These are phyloP conservation scores for Gephyroberyx darwinii DNA, from an alignment of 2,797 vertebrate genomes.

Conservation along the genomic window DNA sequence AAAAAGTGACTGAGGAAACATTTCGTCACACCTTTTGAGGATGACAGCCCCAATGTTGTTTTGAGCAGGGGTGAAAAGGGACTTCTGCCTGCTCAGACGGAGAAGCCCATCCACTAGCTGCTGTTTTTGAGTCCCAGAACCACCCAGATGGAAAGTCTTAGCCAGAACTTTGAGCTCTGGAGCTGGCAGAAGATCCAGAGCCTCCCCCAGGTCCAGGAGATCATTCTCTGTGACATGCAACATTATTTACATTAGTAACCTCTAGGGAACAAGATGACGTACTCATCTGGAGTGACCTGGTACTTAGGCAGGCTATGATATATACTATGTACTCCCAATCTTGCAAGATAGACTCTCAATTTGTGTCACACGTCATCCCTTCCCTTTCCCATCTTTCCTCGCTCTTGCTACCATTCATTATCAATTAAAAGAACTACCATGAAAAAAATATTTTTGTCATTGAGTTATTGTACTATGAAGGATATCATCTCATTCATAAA, in stretches of 20 bases:
- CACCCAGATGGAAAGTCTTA: constrained; percentile 90
- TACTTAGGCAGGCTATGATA: neutral
- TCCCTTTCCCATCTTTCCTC: neutral
- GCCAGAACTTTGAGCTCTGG: constrained; percentile 90
- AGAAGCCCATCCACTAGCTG: constrained; percentile 88
- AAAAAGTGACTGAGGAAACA: neutral
- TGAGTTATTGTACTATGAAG: neutral
- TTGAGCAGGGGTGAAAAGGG: constrained; percentile 82
- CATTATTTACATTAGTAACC: neutral
- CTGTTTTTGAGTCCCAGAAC: constrained; percentile 86
- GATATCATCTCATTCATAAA: neutral
- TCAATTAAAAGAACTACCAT: neutral
- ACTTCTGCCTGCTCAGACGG: constrained; percentile 88
- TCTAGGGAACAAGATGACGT: neutral
- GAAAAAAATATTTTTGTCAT: neutral
- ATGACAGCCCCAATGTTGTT: constrained; percentile 83
- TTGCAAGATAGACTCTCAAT: neutral
- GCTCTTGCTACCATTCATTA: neutral
- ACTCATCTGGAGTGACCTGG: neutral
- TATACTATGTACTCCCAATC: neutral
- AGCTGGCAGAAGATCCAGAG: constrained; percentile 89
- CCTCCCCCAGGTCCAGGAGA: constrained; percentile 87
- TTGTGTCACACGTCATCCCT: too few relatives aligned
- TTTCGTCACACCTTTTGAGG: constrained; percentile 86
- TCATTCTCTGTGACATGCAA: constrained; percentile 82